phyloP scores from a whole-genome alignment of 2,888 invertebrate genomes.

The Dugesia japonica region DNA sequence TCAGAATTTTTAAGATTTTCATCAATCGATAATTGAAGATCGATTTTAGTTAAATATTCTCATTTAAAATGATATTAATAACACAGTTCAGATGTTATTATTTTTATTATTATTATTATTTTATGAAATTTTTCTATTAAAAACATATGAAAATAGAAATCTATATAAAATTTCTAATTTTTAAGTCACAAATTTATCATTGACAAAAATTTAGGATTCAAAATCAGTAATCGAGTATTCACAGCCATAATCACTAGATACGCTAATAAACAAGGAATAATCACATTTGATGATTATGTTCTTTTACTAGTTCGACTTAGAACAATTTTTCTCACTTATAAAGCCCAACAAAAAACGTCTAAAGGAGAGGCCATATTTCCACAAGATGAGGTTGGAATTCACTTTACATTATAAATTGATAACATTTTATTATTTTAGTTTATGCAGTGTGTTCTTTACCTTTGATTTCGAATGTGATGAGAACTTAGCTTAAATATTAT shows the following conservation, averaged over 20 bases:
- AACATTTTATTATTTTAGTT: neutral
- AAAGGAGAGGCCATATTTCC: conserved; percentile 24
- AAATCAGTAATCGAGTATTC: conserved; percentile 70
- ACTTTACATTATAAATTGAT: too few relatives aligned
- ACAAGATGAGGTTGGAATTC: conserved; percentile 7
- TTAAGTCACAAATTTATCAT: neutral
- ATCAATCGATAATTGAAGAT: too few relatives aligned
- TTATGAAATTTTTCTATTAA: too few relatives aligned
- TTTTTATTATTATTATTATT: too few relatives aligned
- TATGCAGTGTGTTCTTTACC: neutral
- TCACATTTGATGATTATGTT: conserved; percentile 81
- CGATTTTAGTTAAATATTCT: too few relatives aligned
- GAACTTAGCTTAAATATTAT: neutral
- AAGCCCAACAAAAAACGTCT: conserved; percentile 24
- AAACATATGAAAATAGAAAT: too few relatives aligned
- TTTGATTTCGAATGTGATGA: neutral
- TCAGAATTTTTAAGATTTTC: too few relatives aligned
- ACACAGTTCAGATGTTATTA: too few relatives aligned
- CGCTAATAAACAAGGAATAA: conserved; percentile 62
- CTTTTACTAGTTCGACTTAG: conserved; percentile 79
- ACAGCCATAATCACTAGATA: conserved; percentile 77
- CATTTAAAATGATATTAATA: too few relatives aligned
- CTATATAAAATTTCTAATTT: too few relatives aligned
- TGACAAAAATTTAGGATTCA: conserved; percentile 52
- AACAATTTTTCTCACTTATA: conserved; percentile 61